Conservation (phyloP, 2,797 vertebrate genomes). For the Fratercula arctica region DNA sequence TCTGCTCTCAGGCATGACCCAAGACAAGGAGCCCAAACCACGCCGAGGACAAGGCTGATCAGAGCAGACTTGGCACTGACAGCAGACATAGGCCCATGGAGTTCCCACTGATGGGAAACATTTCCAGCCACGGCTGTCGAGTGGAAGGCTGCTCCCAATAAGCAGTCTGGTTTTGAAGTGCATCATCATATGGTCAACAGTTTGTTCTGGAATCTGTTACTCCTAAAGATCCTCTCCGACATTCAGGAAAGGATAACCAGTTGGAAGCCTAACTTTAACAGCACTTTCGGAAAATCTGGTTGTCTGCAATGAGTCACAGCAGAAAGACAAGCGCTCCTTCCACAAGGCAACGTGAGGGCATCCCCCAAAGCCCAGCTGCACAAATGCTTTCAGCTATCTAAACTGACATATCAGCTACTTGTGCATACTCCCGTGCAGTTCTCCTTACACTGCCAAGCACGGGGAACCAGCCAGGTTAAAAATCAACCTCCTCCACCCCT, state of each 20-base stretch:
- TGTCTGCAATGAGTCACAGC: background rate
- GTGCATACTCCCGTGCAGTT: background rate
- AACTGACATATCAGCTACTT: background rate
- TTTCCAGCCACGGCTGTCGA: slow-evolving; percentile 37
- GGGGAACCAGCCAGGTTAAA: slow-evolving; percentile 40
- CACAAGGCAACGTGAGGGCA: background rate
- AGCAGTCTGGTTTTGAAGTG: slow-evolving; percentile 38
- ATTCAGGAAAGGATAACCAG: slow-evolving; percentile 3
- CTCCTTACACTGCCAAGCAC: slow-evolving; percentile 30
- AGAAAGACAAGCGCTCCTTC: background rate
- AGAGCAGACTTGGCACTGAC: background rate
- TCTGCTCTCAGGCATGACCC: background rate
- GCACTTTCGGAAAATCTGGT: background rate
- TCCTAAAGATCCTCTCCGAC: slow-evolving; percentile 12
- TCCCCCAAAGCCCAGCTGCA: slow-evolving; percentile 26
- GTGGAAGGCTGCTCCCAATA: slow-evolving; percentile 27
- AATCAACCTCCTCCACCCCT: slow-evolving; percentile 57
- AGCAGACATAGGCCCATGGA: background rate
- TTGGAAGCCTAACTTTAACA: background rate
- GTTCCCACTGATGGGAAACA: slow-evolving; percentile 41
- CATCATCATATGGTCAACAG: slow-evolving; percentile 39
- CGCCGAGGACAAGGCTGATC: rapidly evolving
- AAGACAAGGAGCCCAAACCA: background rate
- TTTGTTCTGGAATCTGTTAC: slow-evolving; percentile 49
- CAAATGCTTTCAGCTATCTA: background rate